phyloP scores from a whole-genome alignment of 2,113 vertebrate species.

The Electrona antarctica region DNA sequence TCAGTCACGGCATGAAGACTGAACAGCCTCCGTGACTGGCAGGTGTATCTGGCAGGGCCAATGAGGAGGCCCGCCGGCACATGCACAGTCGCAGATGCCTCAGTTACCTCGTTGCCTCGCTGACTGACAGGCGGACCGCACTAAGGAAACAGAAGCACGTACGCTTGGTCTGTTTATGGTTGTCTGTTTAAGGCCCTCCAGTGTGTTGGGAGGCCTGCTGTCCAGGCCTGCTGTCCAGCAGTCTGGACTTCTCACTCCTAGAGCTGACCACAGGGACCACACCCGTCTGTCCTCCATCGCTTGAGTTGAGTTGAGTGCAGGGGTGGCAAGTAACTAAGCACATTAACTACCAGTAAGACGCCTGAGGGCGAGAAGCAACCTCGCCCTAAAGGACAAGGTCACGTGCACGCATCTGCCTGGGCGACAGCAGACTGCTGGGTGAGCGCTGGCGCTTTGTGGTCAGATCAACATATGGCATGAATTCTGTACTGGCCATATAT shows the following conservation, averaged over 20 bases:
- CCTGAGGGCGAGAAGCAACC: too few species aligned
- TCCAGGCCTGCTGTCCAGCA: constrained; percentile 28
- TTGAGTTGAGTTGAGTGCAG: too few species aligned
- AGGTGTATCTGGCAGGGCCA: constrained; percentile 56
- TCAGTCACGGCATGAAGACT: constrained; percentile 51
- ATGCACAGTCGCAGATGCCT: constrained; percentile 9
- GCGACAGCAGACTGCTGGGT: too few species aligned
- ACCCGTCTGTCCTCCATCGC: constrained; percentile 21
- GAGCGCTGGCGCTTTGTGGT: too few species aligned
- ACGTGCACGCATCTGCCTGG: too few species aligned
- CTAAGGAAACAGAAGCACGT: constrained; percentile 22
- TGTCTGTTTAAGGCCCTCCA: constrained; percentile 39
- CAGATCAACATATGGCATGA: too few species aligned
- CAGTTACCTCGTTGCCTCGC: constrained; percentile 45
- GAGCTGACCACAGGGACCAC: constrained; percentile 38
- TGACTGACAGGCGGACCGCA: constrained; percentile 59
- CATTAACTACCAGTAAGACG: too few species aligned
- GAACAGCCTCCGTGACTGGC: constrained; percentile 73
- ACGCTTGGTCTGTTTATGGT: constrained; percentile 48
- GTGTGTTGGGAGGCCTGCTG: constrained; percentile 45
- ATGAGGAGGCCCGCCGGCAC: constrained; percentile 36
- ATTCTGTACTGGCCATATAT: too few species aligned
- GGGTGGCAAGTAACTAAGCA: too few species aligned
- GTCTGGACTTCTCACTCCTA: constrained; percentile 14
- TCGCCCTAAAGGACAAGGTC: too few species aligned